Evolutionary conservation across 2,888 invertebrate genomes (phyloP).

Genomic region (Graphium colonna): DNA sequence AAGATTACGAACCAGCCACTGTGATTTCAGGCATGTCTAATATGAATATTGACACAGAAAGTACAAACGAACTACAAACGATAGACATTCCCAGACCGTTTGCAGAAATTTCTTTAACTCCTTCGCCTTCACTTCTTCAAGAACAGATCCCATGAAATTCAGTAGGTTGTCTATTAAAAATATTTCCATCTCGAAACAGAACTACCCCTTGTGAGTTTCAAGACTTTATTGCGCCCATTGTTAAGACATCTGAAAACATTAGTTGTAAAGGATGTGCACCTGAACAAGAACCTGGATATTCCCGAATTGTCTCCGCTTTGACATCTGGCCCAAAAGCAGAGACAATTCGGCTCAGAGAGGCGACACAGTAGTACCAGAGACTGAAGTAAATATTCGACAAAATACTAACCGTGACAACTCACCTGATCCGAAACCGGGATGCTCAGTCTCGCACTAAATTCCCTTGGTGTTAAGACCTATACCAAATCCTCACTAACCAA

Average conservation of each 20-base stretch:
- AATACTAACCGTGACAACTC: too few relatives aligned
- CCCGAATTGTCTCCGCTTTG: too few relatives aligned
- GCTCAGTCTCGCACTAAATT: slow-evolving; percentile 26
- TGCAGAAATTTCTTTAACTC: slow-evolving; percentile 21
- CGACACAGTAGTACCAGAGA: too few relatives aligned
- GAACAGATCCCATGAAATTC: slow-evolving; percentile 19
- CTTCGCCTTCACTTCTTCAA: slow-evolving; percentile 25
- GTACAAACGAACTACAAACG: slow-evolving; percentile 27
- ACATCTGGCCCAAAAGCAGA: too few relatives aligned
- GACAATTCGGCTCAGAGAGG: too few relatives aligned
- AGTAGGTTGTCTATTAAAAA: slow-evolving; percentile 24
- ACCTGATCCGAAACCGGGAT: slow-evolving; percentile 24
- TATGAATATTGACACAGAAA: too few relatives aligned
- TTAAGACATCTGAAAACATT: slow-evolving; percentile 27
- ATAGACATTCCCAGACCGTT: slow-evolving; percentile 14
- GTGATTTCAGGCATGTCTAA: too few relatives aligned
- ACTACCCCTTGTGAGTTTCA: slow-evolving; percentile 19
- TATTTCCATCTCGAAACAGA: slow-evolving; percentile 23
- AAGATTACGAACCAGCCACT: slow-evolving; percentile 32
- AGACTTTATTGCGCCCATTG: slow-evolving; percentile 11
- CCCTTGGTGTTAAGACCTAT: slow-evolving; percentile 29
- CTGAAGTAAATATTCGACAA: too few relatives aligned
- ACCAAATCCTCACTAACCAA: slow-evolving; percentile 28
- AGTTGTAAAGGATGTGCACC: slow-evolving; percentile 29
- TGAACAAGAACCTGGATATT: too few relatives aligned